Conservation (phyloP, 2,113 vertebrate genomes). For the Anseranas semipalmata region DNA sequence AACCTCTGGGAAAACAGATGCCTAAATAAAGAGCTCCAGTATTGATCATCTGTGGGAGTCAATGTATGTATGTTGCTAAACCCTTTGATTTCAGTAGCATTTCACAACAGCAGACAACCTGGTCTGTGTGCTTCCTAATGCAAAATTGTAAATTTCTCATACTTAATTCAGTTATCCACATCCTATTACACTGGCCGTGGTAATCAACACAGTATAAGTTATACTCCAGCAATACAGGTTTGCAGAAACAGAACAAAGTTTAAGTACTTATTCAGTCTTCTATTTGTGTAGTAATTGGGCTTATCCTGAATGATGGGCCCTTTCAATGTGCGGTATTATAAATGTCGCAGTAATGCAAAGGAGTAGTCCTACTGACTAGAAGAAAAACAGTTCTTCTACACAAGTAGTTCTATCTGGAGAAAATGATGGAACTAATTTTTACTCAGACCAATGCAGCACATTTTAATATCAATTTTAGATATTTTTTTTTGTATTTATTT, state of each 20-base stretch:
- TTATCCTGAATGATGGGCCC: not conserved
- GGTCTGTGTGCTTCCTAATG: not conserved
- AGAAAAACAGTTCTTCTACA: not conserved
- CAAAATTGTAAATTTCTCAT: not conserved
- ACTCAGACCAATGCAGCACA: accelerated
- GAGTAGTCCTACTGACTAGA: not conserved
- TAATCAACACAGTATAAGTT: not conserved
- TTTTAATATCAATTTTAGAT: not conserved
- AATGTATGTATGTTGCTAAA: not conserved
- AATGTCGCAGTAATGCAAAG: not conserved
- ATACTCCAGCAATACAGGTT: not conserved
- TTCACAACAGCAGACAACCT: not conserved
- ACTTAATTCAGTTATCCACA: not conserved
- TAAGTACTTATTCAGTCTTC: not conserved
- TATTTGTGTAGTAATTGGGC: not conserved
- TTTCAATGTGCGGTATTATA: not conserved
- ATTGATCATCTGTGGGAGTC: not conserved
- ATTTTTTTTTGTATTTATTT: not conserved
- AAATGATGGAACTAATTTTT: not conserved
- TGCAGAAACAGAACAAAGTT: not conserved
- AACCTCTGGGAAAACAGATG: not conserved
- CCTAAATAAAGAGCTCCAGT: not conserved
- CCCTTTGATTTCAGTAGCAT: not conserved
- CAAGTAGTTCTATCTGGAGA: not conserved
- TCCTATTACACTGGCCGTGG: not conserved